Conservation (phyloP, 2,888 invertebrate genomes). For the Caenorhabditis becei region DNA sequence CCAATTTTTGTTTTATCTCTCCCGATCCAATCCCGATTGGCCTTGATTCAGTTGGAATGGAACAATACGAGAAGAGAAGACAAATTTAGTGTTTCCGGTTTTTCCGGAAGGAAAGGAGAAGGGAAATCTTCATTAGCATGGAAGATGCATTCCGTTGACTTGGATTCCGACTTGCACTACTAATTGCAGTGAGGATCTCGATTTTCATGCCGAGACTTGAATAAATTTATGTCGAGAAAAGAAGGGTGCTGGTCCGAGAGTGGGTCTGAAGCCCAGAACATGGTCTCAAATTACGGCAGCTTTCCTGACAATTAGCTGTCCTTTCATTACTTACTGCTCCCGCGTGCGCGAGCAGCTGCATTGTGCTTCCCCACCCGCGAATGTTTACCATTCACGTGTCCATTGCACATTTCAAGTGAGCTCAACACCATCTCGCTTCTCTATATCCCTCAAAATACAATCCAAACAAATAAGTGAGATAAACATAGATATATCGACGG, state of each 20-base stretch:
- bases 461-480: slow-evolving; percentile 61
- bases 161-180: slow-evolving; percentile 22
- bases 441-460: slow-evolving; percentile 58
- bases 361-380: slow-evolving; percentile 23
- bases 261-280: slow-evolving; percentile 9
- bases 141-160: no score
- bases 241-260: neutral
- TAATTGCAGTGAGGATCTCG: slow-evolving; percentile 51
- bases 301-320: slow-evolving; percentile 58
- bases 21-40: slow-evolving; percentile 23
- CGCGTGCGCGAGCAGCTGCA: slow-evolving; percentile 57
- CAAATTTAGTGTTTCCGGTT: slow-evolving; percentile 42
- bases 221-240: slow-evolving; percentile 29
- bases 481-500: slow-evolving; percentile 46
- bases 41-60: slow-evolving; percentile 20
- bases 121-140: slow-evolving; percentile 49
- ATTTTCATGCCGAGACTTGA: slow-evolving; percentile 43
- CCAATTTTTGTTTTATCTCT: slow-evolving; percentile 7
- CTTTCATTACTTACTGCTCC: slow-evolving; percentile 47
- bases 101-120: neutral
- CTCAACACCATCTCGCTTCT: slow-evolving; percentile 50
- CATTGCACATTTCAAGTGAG: slow-evolving; percentile 58
- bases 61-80: slow-evolving; percentile 1
- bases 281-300: slow-evolving; percentile 58
- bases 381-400: slow-evolving; percentile 65